Base-by-base conservation (phyloP, 2,797 vertebrate genomes). In the Sebastes trivittatus region DNA sequence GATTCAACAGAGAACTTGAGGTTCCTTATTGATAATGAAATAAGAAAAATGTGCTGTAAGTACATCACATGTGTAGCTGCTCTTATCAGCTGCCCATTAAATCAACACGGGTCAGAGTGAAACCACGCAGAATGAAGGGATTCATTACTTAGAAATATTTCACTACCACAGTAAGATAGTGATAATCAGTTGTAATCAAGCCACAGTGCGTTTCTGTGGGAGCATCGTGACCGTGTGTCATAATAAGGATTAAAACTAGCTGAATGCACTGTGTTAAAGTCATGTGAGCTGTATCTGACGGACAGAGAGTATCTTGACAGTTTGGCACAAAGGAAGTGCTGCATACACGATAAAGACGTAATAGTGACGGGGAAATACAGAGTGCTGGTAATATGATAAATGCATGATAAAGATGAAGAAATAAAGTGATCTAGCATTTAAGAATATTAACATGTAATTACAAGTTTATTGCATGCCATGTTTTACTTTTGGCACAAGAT, bases 291-390 rank as follows among this genome's bases (percentile, higher is more conserved):
- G 4, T 18, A 18, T 67, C 56, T 68, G 49, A 32, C 11, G 6
- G 34, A 60, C 20, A 56, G n/a, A 32, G 29, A 32, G 8, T 63
- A 16, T 52, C 5, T 22, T 2, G 29, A 52, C 55, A 49, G 62
- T 34, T 62, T 13, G 1, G 3, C 38, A 29, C 38, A 69, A 27
- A 82, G 75, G 76, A 83, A 83, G 66, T 36, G 56, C 14, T 80
- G 61, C 72, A 38, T 7, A 14, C 5, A 14, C 3, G 64, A 83
- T 65, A 82, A 82, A 25, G 46, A 49, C 18, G n/a, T 64, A 23
- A 25, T 1, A 11, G 20, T 16, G n/a, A 54, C 13, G 5, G 18
- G 46, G 52, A 84, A 71, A 81, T 8, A 3, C 1, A 13, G 22
- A 14, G 11, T 8, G 20, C 49, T 32, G 23, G 32, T 5, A 42